A percentile compares a stretch with the other conserved stretches of the same genome.
Conservation (phyloP, 2,113 vertebrate genomes). For the Rutilus rutilus region DNA sequence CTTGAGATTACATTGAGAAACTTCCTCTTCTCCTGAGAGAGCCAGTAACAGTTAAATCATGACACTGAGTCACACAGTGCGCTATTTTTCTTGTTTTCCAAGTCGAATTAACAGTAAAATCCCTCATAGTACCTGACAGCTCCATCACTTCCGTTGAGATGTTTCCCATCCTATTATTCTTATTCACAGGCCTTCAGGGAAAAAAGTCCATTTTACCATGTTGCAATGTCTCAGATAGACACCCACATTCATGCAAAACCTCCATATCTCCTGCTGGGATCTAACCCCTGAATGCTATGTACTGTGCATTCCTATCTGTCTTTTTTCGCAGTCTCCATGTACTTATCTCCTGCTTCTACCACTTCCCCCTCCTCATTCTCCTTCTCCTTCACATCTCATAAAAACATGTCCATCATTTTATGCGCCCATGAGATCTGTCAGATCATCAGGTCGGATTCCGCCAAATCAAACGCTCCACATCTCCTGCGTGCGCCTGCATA, state of each 20-base stretch:
- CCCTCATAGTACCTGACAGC: slow-evolving; percentile 44
- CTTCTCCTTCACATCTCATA: slow-evolving; percentile 31
- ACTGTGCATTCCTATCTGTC: slow-evolving; percentile 46
- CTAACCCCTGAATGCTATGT: slow-evolving; percentile 48
- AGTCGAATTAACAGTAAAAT: slow-evolving; percentile 50
- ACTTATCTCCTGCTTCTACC: slow-evolving; percentile 2
- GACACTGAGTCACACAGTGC: slow-evolving; percentile 46
- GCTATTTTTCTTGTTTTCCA: slow-evolving; percentile 43
- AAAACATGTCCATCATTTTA: slow-evolving; percentile 48
- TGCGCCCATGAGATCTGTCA: slow-evolving; percentile 48
- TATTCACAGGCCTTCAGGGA: slow-evolving; percentile 24
- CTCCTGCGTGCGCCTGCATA: slow-evolving; percentile 42
- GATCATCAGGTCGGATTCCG: slow-evolving; percentile 50
- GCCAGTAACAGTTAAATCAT: slow-evolving; percentile 41
- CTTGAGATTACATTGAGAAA: slow-evolving; percentile 47
- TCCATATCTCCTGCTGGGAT: slow-evolving; percentile 48
- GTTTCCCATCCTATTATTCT: slow-evolving; percentile 44
- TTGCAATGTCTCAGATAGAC: slow-evolving; percentile 35
- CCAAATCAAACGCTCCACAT: slow-evolving; percentile 45
- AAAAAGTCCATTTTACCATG: slow-evolving; percentile 27
- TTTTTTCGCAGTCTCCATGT: neutral
- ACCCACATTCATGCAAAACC: slow-evolving; percentile 42
- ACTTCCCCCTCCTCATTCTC: slow-evolving; percentile 22
- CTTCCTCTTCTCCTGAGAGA: slow-evolving; percentile 42
- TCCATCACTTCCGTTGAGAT: slow-evolving; percentile 40